Conservation (phyloP, 2,113 vertebrate genomes). For the Phaethon lepturus region DNA sequence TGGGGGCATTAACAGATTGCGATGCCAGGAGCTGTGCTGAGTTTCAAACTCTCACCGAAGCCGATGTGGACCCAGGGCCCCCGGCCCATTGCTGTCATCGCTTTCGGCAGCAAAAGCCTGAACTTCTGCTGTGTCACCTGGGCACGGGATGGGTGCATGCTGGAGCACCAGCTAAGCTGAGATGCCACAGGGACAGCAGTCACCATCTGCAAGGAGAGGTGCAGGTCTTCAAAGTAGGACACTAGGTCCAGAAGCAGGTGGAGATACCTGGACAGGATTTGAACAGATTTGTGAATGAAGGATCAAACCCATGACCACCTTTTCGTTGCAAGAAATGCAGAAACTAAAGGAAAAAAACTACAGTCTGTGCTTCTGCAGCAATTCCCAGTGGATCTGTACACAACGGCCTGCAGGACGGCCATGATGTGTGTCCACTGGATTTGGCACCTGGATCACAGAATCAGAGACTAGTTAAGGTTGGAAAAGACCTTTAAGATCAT, state of each 20-base stretch:
- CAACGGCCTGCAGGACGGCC: background rate
- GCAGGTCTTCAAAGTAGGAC: background rate
- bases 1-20: background rate
- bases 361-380: background rate
- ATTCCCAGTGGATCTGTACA: rapidly evolving
- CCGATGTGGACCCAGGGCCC: background rate
- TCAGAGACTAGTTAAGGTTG: too few relatives aligned
- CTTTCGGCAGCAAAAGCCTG: background rate
- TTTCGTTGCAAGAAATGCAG: background rate
- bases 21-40: background rate
- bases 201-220: too few relatives aligned
- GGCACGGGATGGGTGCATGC: rapidly evolving
- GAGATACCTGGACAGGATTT: background rate
- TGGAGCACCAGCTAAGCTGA: background rate
- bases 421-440: too few relatives aligned
- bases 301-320: background rate
- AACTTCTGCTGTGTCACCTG: background rate
- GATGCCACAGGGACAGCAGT: background rate
- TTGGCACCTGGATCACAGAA: background rate
- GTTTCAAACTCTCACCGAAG: background rate
- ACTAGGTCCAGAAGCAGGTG: background rate
- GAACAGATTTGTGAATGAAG: background rate
- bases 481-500: too few relatives aligned
- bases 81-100: rapidly evolving
- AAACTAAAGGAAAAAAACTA: background rate